Evolutionary conservation across 2,797 vertebrate genomes (phyloP).

Genomic region (Bryconaethiops microstoma): DNA sequence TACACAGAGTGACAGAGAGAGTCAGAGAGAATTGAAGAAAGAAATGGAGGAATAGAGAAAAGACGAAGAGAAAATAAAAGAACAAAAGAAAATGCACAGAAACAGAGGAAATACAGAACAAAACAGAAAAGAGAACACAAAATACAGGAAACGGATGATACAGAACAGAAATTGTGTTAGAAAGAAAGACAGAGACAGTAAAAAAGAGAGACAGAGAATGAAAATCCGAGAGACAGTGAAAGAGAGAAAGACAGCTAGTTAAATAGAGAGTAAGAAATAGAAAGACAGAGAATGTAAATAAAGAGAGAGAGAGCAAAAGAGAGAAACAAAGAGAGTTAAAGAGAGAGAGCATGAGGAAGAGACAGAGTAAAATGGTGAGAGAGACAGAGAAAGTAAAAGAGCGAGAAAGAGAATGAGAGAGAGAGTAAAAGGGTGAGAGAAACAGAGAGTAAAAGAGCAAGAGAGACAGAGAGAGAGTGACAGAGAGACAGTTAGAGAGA

Average conservation of each 20-base stretch:
- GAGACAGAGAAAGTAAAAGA: not conserved
- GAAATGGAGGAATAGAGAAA: not conserved
- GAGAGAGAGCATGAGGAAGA: too few species aligned
- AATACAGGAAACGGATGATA: not conserved
- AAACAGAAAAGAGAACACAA: not conserved
- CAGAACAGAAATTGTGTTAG: not conserved
- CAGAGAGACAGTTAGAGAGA: too few species aligned
- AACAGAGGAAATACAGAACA: not conserved
- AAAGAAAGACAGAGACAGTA: not conserved
- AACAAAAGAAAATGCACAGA: not conserved
- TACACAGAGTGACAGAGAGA: not conserved
- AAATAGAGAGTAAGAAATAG: not conserved
- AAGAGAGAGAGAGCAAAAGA: not conserved
- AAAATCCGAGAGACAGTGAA: too few species aligned
- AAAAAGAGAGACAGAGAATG: not conserved
- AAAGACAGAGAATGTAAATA: not conserved
- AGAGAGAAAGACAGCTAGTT: not conserved
- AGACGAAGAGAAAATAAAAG: not conserved
- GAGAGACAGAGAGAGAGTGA: not conserved
- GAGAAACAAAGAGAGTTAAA: too few species aligned
- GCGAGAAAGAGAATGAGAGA: not conserved
- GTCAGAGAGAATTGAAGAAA: not conserved
- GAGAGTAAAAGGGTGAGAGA: too few species aligned
- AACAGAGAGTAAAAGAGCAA: not conserved
- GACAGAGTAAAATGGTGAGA: not conserved